A percentile compares a stretch with the other conserved stretches of the same genome.
These are phyloP conservation scores for Synergus itoensis DNA, from an alignment of 2,888 invertebrate genomes.

Conservation along the genomic window DNA sequence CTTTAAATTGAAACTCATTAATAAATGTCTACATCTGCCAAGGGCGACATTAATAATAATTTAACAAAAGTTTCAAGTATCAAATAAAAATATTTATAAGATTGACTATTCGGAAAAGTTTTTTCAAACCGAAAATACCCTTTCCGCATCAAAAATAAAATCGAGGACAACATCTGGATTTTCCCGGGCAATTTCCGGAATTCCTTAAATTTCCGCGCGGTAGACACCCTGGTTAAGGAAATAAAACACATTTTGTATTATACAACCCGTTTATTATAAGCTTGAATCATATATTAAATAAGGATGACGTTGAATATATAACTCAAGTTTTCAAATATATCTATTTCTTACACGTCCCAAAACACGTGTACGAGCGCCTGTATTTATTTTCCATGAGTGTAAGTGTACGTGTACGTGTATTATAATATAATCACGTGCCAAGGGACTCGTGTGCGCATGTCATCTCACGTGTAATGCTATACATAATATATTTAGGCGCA, in stretches of 20 bases:
- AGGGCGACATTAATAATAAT: no score
- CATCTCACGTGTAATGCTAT: constrained; percentile 50
- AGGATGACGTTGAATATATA: constrained; percentile 71
- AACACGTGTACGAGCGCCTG: constrained; percentile 58
- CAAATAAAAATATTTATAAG: no score
- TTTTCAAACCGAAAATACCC: no score
- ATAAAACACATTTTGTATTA: constrained; percentile 61
- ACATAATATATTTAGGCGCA: constrained; percentile 53
- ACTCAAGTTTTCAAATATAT: constrained; percentile 70
- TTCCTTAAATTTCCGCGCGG: not conserved
- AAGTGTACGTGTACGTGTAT: constrained; percentile 22
- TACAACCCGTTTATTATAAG: constrained; percentile 76
- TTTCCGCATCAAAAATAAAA: no score
- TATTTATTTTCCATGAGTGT: constrained; percentile 41
- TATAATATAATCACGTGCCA: constrained; percentile 31
- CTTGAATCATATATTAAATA: constrained; percentile 75
- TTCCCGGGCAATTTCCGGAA: no score
- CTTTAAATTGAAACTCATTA: no score
- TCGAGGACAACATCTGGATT: no score
- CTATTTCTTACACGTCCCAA: constrained; percentile 63
- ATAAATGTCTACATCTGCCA: no score
- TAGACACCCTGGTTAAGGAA: not conserved
- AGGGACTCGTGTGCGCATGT: constrained; percentile 46
- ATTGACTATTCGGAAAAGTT: no score
- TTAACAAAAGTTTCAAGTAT: no score